phyloP scores from a whole-genome alignment of 2,888 invertebrate species.

The Timema podura region DNA sequence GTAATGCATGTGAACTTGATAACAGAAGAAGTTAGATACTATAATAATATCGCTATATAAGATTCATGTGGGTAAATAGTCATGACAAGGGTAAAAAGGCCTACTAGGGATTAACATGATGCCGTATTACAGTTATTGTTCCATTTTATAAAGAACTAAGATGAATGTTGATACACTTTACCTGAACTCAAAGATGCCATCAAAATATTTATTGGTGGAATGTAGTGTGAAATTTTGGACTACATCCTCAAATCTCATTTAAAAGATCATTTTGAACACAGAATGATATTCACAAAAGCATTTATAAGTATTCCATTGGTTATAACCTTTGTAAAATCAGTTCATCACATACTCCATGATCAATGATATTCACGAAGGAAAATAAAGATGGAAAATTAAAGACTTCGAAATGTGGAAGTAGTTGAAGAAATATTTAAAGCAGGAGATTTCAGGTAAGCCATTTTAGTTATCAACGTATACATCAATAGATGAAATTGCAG shows the following conservation, averaged over 20 bases:
- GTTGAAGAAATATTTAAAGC: background rate
- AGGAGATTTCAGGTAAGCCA: background rate
- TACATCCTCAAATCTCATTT: background rate
- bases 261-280: background rate
- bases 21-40: background rate
- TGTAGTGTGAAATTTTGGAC: background rate
- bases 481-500: too few relatives aligned
- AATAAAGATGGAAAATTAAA: background rate
- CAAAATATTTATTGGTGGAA: background rate
- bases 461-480: too few relatives aligned
- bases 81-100: background rate
- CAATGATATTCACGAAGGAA: background rate
- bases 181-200: background rate
- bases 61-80: background rate
- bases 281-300: background rate
- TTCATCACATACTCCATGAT: background rate
- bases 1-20: conserved; percentile 2
- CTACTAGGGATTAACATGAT: background rate
- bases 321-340: background rate
- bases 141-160: background rate
- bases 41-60: background rate
- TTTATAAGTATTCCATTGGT: background rate
- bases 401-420: background rate
- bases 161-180: background rate
- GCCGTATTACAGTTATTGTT: background rate